phyloP scores from a whole-genome alignment of 2,113 vertebrate species.

The Pangasianodon gigas region DNA sequence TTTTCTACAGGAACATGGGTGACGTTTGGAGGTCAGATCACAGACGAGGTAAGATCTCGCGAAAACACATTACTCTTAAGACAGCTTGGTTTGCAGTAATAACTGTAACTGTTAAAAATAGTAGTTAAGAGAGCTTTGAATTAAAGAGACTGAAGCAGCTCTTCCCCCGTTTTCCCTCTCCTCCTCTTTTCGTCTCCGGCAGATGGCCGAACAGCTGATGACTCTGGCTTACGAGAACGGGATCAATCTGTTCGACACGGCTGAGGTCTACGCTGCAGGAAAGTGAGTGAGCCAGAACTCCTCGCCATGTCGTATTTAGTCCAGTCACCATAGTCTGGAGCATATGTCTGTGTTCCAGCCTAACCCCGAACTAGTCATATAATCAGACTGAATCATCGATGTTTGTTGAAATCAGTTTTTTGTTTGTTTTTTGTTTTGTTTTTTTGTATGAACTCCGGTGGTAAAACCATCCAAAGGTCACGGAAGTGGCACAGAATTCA shows the following conservation, averaged over 20 bases:
- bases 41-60: slow-evolving; percentile 86
- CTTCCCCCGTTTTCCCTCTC: neutral
- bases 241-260: slow-evolving; percentile 99
- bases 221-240: slow-evolving; percentile 97
- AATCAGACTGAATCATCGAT: neutral
- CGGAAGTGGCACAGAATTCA: neutral
- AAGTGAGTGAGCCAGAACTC: slow-evolving; percentile 82
- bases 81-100: neutral
- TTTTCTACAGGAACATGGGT: slow-evolving; percentile 91
- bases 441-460: neutral
- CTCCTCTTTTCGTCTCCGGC: slow-evolving; percentile 57
- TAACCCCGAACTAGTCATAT: neutral
- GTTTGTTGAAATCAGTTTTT: neutral
- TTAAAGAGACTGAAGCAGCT: slow-evolving; percentile 18
- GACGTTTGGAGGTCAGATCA: slow-evolving; percentile 97
- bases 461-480: neutral
- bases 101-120: neutral
- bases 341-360: neutral
- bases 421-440: neutral
- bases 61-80: neutral
- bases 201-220: slow-evolving; percentile 99
- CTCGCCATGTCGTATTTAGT: neutral
- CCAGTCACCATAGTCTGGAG: neutral
- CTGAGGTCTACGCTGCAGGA: slow-evolving; percentile 96
- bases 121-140: neutral